A percentile compares a stretch with the other conserved stretches of the same genome.
These are phyloP conservation scores for Hirudo medicinalis DNA, from an alignment of 1,140 invertebrate species.

Conservation along the genomic window DNA sequence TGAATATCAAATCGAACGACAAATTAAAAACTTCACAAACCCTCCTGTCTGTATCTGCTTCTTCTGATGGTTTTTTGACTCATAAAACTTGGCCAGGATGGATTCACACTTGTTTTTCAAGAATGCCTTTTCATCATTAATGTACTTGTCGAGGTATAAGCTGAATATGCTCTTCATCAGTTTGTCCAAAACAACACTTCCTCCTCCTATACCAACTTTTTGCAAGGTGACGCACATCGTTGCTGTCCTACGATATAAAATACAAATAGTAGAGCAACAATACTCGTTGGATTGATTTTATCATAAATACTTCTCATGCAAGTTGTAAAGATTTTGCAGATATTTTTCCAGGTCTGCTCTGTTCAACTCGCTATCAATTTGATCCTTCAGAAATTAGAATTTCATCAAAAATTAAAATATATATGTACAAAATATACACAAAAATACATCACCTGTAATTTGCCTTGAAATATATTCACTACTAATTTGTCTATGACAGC, in stretches of 20 bases:
- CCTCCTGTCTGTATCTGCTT: constrained; percentile 61
- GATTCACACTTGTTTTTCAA: constrained; percentile 58
- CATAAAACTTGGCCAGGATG: constrained; percentile 74
- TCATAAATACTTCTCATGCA: constrained; percentile 61
- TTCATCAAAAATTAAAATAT: constrained; percentile 13
- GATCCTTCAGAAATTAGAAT: constrained; percentile 39
- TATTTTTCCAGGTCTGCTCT: constrained; percentile 72
- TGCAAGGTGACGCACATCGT: constrained; percentile 60
- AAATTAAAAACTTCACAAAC: constrained; percentile 37
- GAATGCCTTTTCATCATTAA: constrained; percentile 61
- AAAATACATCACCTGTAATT: constrained; percentile 54
- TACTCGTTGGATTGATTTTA: constrained; percentile 30
- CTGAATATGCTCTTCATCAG: constrained; percentile 70
- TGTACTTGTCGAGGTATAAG: constrained; percentile 62
- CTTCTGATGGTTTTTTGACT: constrained; percentile 85
- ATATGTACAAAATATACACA: constrained; percentile 21
- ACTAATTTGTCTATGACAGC: constrained; percentile 97
- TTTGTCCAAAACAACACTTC: constrained; percentile 64
- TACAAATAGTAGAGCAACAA: constrained; percentile 22
- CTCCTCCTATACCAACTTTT: constrained; percentile 62
- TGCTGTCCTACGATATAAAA: constrained; percentile 43
- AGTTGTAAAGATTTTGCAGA: constrained; percentile 69
- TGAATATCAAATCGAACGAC: neutral
- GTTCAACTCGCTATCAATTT: constrained; percentile 62
- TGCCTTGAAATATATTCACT: constrained; percentile 83